Evolutionary conservation across 2,888 invertebrate species (phyloP).

Genomic region (Heterodera filipjevi): DNA sequence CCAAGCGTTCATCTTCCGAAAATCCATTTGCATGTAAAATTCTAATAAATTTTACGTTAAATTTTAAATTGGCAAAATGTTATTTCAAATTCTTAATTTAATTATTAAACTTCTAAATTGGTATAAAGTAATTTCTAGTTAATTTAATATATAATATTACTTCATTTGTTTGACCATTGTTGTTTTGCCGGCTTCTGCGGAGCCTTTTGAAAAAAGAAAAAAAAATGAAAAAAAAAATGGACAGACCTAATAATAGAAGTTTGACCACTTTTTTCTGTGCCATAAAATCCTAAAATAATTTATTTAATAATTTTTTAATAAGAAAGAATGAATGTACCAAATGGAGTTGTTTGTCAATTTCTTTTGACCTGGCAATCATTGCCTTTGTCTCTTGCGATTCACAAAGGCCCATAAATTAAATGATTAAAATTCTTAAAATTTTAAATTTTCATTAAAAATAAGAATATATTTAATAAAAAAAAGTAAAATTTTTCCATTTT

Average conservation of each 20-base stretch:
- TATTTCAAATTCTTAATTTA: too few species aligned
- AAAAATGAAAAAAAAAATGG: neutral
- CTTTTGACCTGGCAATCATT: neutral
- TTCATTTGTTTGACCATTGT: slow-evolving; percentile 62
- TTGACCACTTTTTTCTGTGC: slow-evolving; percentile 9
- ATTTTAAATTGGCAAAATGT: neutral
- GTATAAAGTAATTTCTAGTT: too few species aligned
- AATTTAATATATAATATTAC: slow-evolving; percentile 33
- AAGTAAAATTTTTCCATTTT: too few species aligned
- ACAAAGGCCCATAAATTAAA: slow-evolving; percentile 9
- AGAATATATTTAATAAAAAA: too few species aligned
- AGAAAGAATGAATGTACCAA: neutral
- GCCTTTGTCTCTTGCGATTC: slow-evolving; percentile 10
- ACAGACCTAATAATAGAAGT: slow-evolving; percentile 32
- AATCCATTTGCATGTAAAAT: slow-evolving; percentile 62
- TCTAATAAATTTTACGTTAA: slow-evolving; percentile 48
- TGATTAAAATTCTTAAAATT: neutral
- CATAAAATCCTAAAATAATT: neutral
- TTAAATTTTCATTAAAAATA: neutral
- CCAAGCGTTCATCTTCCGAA: slow-evolving; percentile 59
- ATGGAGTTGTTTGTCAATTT: slow-evolving; percentile 12
- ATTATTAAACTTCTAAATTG: too few species aligned
- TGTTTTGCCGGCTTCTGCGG: slow-evolving; percentile 62
- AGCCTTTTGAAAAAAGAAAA: slow-evolving; percentile 33
- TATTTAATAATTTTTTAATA: neutral